Base-by-base conservation (phyloP, 2,113 vertebrate genomes). In the Hiodon alosoides region DNA sequence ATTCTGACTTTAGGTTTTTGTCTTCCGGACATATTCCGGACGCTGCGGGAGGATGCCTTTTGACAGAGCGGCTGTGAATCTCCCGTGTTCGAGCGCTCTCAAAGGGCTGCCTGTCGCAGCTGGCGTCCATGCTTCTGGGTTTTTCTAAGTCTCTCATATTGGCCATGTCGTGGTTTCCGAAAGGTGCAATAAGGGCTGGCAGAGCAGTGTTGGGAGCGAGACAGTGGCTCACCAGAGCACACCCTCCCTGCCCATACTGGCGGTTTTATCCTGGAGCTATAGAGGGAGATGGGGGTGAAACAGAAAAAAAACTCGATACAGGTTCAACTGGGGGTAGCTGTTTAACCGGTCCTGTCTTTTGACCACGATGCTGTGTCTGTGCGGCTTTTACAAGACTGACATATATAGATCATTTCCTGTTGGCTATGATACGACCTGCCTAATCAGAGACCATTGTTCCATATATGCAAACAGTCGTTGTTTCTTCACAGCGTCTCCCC, bases 151-250 rank as follows among this genome's bases (percentile, higher is more conserved):
- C 67, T 64, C 51, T 76, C 68, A 48, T 50, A 54, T 10, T 55
- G 68, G 75, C 8, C 51, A 47, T 64, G 67, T 71, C 13, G 75
- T 11, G 74, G 74, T 69, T 58, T 54, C 16, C 3, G 50, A 7
- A 70, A 64, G 59, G 67, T 70, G 75, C 60, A 14, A 31, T 71
- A 71, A 71, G 70, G 70, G 31, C 59, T 51, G 55, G 57, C 67
- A 16, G 31, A 46, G 74, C 66, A 4, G 52, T 16, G 3, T 16
- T 11, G 65, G 31, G 17, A 50, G 16, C 2, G 4, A 52, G 31
- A 3, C 58, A 62, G 55, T 46, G 74, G 67, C 48, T 60, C 57
- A 55, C 55, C 74, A 61, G 74, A 16, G 58, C 16, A 53, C 58
- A 50, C n/a, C 58, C 67, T 10, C 57, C 53, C 59, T 46, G 11